Conservation (phyloP, 2,888 invertebrate genomes). For the Magallana nippona region DNA sequence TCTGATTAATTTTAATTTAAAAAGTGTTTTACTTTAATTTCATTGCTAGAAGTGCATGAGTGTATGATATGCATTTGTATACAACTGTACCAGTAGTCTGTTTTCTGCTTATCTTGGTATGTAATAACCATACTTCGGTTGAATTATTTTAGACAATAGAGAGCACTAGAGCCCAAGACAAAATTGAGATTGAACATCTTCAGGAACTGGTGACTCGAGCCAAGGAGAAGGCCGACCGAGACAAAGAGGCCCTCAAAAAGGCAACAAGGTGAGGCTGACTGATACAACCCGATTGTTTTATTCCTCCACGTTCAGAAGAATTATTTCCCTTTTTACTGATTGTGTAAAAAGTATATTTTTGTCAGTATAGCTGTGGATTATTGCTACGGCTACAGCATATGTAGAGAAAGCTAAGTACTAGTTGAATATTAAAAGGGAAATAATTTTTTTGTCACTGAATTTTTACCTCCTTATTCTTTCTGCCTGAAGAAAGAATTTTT, state of each 20-base stretch:
- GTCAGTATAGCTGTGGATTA: too few relatives aligned
- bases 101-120: background rate
- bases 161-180: conserved; percentile 71
- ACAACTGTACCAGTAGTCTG: background rate
- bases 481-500: background rate
- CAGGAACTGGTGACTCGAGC: conserved; percentile 72
- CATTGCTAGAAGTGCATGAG: conserved; percentile 26
- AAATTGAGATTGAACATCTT: conserved; percentile 78
- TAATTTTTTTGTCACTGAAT: conserved; percentile 16
- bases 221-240: conserved; percentile 74
- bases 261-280: conserved; percentile 73
- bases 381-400: background rate
- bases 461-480: background rate
- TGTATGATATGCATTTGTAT: background rate
- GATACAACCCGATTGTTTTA: background rate
- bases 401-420: too few relatives aligned
- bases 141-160: conserved; percentile 70
- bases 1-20: background rate
- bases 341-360: background rate
- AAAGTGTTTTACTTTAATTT: conserved; percentile 11
- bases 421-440: background rate
- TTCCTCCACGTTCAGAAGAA: background rate
- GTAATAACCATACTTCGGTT: background rate
- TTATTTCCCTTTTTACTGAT: conserved; percentile 26
- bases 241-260: conserved; percentile 79